These are phyloP conservation scores for Anagrus nilaparvatae DNA, from an alignment of 1,140 invertebrate species.

Conservation along the genomic window DNA sequence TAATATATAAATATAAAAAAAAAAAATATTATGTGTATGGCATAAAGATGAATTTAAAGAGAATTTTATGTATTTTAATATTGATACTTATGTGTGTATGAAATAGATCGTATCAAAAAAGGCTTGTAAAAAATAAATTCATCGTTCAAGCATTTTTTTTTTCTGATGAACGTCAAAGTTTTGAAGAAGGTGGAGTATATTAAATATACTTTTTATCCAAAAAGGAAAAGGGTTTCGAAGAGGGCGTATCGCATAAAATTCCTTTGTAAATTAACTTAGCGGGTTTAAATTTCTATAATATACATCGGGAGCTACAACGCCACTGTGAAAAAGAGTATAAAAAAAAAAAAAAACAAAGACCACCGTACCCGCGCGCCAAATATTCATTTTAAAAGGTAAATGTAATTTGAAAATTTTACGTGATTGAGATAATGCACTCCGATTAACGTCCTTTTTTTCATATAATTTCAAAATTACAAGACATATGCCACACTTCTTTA, in stretches of 20 bases:
- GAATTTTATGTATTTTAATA: neutral
- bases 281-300: slow-evolving; percentile 28
- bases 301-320: slow-evolving; percentile 10
- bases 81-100: too few relatives aligned
- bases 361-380: slow-evolving; percentile 32
- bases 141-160: too few relatives aligned
- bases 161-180: too few relatives aligned
- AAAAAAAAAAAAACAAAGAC: neutral
- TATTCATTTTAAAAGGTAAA: slow-evolving; percentile 47
- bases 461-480: too few relatives aligned
- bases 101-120: too few relatives aligned
- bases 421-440: slow-evolving; percentile 44
- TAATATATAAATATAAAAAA: too few relatives aligned
- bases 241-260: slow-evolving; percentile 42
- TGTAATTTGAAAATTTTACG: slow-evolving; percentile 45
- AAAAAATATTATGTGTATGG: too few relatives aligned
- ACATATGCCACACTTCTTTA: too few relatives aligned
- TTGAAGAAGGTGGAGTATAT: too few relatives aligned
- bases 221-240: slow-evolving; percentile 35
- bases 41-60: slow-evolving; percentile 5
- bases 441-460: slow-evolving; percentile 35
- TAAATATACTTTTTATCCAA: slow-evolving; percentile 27
- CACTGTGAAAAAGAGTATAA: neutral
- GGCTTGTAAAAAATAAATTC: too few relatives aligned
- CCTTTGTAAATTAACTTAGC: slow-evolving; percentile 45